Evolutionary conservation across 2,113 vertebrate genomes (phyloP).

Genomic region (Phoxinus phoxinus): DNA sequence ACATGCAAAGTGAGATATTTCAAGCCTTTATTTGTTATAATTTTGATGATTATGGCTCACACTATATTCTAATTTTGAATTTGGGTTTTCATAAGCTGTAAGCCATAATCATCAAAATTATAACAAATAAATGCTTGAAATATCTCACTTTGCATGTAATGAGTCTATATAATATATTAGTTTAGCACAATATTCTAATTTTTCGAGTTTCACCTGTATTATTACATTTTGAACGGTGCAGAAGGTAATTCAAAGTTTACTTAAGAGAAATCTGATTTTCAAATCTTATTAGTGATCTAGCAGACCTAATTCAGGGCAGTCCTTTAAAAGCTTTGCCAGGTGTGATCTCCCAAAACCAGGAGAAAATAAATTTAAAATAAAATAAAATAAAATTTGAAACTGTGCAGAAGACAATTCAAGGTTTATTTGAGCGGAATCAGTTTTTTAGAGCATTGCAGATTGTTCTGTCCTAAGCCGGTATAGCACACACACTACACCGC

Average conservation of each 20-base stretch:
- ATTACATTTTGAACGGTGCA: background rate
- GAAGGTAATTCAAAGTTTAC: background rate
- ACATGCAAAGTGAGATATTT: no score
- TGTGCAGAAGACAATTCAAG: background rate
- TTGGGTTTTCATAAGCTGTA: no score
- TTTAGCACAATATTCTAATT: no score
- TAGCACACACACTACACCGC: slow-evolving; percentile 43
- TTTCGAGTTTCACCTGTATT: no score
- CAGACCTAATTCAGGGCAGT: background rate
- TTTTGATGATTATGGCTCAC: no score
- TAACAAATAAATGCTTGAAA: no score
- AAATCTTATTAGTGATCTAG: background rate
- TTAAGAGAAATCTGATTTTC: no score
- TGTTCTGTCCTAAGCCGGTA: slow-evolving; percentile 37
- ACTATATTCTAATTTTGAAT: no score
- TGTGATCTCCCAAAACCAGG: background rate
- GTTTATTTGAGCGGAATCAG: slow-evolving; percentile 14
- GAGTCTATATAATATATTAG: no score
- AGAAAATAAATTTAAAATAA: background rate
- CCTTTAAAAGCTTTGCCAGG: background rate
- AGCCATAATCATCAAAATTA: no score
- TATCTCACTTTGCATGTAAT: no score
- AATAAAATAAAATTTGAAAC: background rate
- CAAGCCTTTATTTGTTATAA: no score
- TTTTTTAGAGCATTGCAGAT: slow-evolving; percentile 16